Base-by-base conservation (phyloP, 2,797 vertebrate species). In the Coendou prehensilis region DNA sequence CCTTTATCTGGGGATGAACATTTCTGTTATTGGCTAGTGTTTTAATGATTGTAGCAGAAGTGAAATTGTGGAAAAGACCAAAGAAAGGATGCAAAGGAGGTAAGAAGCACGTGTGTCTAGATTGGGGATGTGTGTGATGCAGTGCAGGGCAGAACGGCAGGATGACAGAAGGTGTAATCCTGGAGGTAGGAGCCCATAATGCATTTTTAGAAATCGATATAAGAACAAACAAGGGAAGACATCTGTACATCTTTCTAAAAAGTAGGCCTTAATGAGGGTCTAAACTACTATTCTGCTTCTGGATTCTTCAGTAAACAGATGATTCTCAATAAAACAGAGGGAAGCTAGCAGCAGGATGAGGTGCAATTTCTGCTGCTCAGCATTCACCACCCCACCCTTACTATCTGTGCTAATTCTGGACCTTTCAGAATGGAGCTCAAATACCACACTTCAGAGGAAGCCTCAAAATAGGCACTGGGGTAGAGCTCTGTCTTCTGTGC, bases 21-120 rank as follows among this genome's bases (percentile, higher is more conserved):
- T 59, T 59, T 91, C 56, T 91, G 11, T 84, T 84, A 91, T 37
- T 61, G 90, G 30, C 33, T 79, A 89, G 59, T 30, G 5, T 90
- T 94, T 95, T 95, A 86, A 54, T 88, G 91, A 86, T 23, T 67
- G 88, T 67, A 82, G 61, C 28, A 92, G 50, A 94, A 85, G 30
- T 45, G 47, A 78, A 90, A 71, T 54, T 89, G 41, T 88, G 56
- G 82, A 81, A 87, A 92, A 85, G 67, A 81, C 9, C 23, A 8
- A 67, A 80, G 52, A 84, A 37, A 94, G 47, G 81, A 83, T 22
- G 47, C 61, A 41, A 87, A 59, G 9, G 56, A 73, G 30, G 69
- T 0, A 4, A 2, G 45, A 37, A 87, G 30, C 54, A 67, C 71
- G 52, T 20, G 30, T 81, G 56, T 50, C 2, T 64, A 64, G 75